A percentile compares a stretch with the other conserved stretches of the same genome.
phyloP scores from a whole-genome alignment of 2,888 invertebrate species.

The Drosophila anomalipes region DNA sequence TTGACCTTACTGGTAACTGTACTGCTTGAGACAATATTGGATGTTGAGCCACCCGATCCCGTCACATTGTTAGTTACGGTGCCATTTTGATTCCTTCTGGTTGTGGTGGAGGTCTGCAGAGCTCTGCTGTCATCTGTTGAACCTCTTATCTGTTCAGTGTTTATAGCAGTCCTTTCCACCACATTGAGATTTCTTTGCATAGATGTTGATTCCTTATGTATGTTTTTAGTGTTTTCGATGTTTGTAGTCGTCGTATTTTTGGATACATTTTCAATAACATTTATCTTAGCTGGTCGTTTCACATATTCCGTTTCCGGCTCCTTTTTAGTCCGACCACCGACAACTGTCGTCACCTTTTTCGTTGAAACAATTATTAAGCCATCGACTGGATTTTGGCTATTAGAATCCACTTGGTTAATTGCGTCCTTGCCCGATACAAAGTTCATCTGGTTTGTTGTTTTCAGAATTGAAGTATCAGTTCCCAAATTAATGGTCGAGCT shows the following conservation, averaged over 20 bases:
- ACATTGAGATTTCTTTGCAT: slow-evolving; percentile 70
- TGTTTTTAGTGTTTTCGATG: slow-evolving; percentile 79
- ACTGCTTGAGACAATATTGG: slow-evolving; percentile 20
- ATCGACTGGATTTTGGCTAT: slow-evolving; percentile 85
- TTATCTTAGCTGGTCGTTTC: slow-evolving; percentile 81
- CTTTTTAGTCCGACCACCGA: slow-evolving; percentile 81
- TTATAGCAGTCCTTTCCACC: slow-evolving; percentile 44
- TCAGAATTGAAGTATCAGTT: slow-evolving; percentile 86
- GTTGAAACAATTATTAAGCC: slow-evolving; percentile 87
- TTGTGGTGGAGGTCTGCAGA: slow-evolving; percentile 35
- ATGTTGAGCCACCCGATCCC: slow-evolving; percentile 17
- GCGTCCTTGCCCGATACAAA: slow-evolving; percentile 86
- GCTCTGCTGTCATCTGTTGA: slow-evolving; percentile 47
- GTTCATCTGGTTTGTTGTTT: slow-evolving; percentile 88
- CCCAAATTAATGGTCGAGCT: slow-evolving; percentile 89
- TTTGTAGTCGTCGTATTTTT: slow-evolving; percentile 82
- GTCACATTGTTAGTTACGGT: slow-evolving; percentile 30
- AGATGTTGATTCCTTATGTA: slow-evolving; percentile 75
- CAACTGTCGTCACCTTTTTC: slow-evolving; percentile 85
- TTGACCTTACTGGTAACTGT: slow-evolving; percentile 31
- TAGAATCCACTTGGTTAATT: slow-evolving; percentile 84
- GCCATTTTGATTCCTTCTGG: slow-evolving; percentile 35
- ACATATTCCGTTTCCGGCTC: slow-evolving; percentile 84
- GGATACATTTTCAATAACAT: slow-evolving; percentile 83
- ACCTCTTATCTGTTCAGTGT: slow-evolving; percentile 44